Evolutionary conservation across 30 jellyfish, hydroid and myxozoan species (phyloP), one percentile per base, ranked within the genome.

Genomic region (Chrysaora quinquecirrha): DNA sequence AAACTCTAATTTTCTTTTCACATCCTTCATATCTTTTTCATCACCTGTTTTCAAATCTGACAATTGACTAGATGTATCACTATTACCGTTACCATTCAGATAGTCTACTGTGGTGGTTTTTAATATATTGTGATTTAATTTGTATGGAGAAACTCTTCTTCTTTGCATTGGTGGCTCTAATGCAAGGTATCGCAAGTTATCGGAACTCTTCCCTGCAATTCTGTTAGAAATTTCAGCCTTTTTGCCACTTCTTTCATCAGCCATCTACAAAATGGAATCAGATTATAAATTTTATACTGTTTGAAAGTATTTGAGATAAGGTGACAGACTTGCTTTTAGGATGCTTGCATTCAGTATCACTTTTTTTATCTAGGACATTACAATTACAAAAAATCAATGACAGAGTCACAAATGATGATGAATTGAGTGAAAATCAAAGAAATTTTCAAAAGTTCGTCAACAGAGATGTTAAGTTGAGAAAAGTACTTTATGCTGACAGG

Each of bases 151-250:
- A 29, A 63, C 75, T 35, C 85, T 49, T 29, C 56, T 85, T 22
- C 95, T 60, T 61, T 85, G 95, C 95, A 85, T 74, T 0, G 95
- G 89, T 30, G 95, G 95, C 63, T 85, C 95, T 18, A 85, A 75
- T 1, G 79, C 89, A 2, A 65, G 65, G 35, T 85, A 85, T 33
- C 89, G 35, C 19, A 74, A 27, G 31, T 85, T 64, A 16, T 85
- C 88, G 1, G 88, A 71, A 19, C 61, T 81, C 31, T 68, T 67
- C 7, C 95, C 95, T n/a, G 95, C 95, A 60, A 64, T 11, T 76
- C 31, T 75, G 69, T 74, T 66, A 1, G 60, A 16, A 33, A 27
- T 21, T 9, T 14, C 21, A 1, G 16, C 31, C 30, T 16, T 24
- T 32, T 12, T 23, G 34, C 18, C 7, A 14, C 58, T 22, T 18